These are phyloP conservation scores for Thryonomys swinderianus DNA, from an alignment of 2,113 vertebrate species.

Conservation along the genomic window DNA sequence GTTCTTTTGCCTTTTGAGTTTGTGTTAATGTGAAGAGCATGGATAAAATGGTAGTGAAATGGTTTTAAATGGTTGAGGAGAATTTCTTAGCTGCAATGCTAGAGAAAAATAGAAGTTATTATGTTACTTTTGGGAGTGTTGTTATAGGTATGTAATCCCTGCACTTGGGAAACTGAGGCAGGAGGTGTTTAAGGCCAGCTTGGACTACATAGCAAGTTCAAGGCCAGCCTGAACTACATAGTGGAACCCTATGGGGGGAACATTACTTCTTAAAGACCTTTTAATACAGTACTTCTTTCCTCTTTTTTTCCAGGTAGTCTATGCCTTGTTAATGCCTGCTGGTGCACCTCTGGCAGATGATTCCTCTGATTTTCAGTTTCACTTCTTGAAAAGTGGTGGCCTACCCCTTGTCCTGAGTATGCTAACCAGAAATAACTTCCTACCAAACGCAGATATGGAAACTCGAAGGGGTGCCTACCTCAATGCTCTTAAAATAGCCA, in stretches of 20 bases:
- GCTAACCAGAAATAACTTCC: constrained; percentile 99
- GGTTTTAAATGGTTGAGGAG: neutral
- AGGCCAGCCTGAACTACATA: neutral
- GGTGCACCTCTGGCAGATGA: constrained; percentile 98
- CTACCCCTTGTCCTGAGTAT: constrained; percentile 97
- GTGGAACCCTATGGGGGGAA: neutral
- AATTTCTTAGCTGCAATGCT: constrained; percentile 13
- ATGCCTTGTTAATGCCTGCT: constrained; percentile 99
- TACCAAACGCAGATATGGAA: constrained; percentile 99
- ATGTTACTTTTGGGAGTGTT: neutral
- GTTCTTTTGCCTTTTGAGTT: constrained; percentile 77
- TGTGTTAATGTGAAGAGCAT: constrained; percentile 17
- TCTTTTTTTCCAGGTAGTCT: constrained; percentile 92
- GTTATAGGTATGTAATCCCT: neutral
- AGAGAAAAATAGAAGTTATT: constrained; percentile 11
- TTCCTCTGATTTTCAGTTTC: constrained; percentile 98
- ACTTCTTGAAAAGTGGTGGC: constrained; percentile 98
- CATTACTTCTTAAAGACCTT: neutral
- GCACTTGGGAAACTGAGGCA: neutral
- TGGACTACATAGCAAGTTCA: neutral
- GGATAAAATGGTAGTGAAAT: neutral
- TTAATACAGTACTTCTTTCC: neutral
- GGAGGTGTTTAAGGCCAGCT: neutral
- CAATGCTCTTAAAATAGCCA: constrained; percentile 98
- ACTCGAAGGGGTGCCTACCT: constrained; percentile 98